These are phyloP conservation scores for Colostygia pectinataria DNA, from an alignment of 2,888 invertebrate species.

Conservation along the genomic window DNA sequence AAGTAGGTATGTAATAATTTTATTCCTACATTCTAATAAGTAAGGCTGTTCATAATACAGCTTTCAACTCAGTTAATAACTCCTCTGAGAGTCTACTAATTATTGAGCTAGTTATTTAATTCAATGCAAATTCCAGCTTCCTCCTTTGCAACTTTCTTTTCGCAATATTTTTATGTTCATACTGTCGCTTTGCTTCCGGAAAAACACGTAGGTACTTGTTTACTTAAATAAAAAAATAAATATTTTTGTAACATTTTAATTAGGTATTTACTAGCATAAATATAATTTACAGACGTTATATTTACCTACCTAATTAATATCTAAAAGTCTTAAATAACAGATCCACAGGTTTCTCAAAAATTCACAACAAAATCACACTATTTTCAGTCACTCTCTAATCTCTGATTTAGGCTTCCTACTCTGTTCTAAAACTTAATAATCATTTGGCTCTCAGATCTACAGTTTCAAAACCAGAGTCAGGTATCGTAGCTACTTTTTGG, in stretches of 20 bases:
- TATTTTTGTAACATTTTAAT: conserved; percentile 54
- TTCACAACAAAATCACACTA: conserved; percentile 33
- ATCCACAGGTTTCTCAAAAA: conserved; percentile 24
- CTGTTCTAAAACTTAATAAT: conserved; percentile 12
- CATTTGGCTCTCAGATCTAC: conserved; percentile 70
- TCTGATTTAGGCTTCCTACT: conserved; percentile 32
- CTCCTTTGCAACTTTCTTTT: conserved; percentile 9
- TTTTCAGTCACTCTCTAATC: conserved; percentile 28
- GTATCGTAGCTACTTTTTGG: conserved; percentile 59
- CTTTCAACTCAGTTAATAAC: conserved; percentile 4
- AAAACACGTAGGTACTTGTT: too few relatives aligned
- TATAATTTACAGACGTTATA: conserved; percentile 60
- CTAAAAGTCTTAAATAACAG: conserved; percentile 26
- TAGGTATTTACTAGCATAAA: conserved; percentile 54
- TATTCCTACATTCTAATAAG: too few relatives aligned
- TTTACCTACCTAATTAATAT: too few relatives aligned
- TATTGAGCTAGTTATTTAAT: conserved; percentile 35
- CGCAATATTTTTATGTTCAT: conserved; percentile 12
- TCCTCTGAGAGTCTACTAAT: conserved; percentile 7
- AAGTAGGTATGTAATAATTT: too few relatives aligned
- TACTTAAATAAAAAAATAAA: too few relatives aligned
- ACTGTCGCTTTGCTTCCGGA: conserved; percentile 12
- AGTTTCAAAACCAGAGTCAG: conserved; percentile 77
- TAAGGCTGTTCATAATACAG: too few relatives aligned
- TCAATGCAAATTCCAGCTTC: conserved; percentile 16